Base-by-base conservation (phyloP, 2,888 invertebrate genomes). In the Acanthoscelides obtectus region DNA sequence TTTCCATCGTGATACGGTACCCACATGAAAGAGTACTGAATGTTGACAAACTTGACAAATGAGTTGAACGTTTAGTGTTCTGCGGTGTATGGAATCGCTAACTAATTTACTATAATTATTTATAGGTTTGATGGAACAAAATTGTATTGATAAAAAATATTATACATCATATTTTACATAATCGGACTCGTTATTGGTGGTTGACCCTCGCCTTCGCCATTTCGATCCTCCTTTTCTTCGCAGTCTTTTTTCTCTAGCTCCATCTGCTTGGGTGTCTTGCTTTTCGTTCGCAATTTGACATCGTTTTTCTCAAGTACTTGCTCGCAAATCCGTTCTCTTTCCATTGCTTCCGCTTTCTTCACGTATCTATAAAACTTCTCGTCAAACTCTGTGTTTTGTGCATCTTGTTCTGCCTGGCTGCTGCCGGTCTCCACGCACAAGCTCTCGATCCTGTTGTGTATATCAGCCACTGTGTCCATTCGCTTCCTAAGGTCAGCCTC, bases 381-480 rank as follows among this genome's bases (percentile, higher is more conserved):
- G 1, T 45, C 45, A 45, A 45, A 45, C 45, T 45, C 45, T 45
- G 6, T 4, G 45, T 1, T 4, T 12, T 45, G 45, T 1, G 45
- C 3, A 12, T 4, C 45, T 45, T 45, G 45, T 45, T 45, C 45
- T 12, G 45, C 12, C 12, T 45, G 45, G 17, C 45, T 45, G 45
- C 12, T 45, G 45, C 17, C 17, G 5, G 45, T 6, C 20, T 66
- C 66, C 2, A 8, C 22, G 20, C 66, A 66, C 66, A 66, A 66
- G 12, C 22, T 66, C 20, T 66, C 66, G 12, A 66, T 66, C 12
- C 66, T 66, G 12, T 6, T 5, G 20, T 66, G 66, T 22, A 82
- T 80, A 45, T 80, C 76, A 65, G 75, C 75, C 0, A 82, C 74
- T 20, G 80, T 78, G 20, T 81, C 79, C 64, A 81, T 78, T 68